These are phyloP conservation scores for Argopecten irradians DNA, from an alignment of 1,140 invertebrate species.

Conservation along the genomic window DNA sequence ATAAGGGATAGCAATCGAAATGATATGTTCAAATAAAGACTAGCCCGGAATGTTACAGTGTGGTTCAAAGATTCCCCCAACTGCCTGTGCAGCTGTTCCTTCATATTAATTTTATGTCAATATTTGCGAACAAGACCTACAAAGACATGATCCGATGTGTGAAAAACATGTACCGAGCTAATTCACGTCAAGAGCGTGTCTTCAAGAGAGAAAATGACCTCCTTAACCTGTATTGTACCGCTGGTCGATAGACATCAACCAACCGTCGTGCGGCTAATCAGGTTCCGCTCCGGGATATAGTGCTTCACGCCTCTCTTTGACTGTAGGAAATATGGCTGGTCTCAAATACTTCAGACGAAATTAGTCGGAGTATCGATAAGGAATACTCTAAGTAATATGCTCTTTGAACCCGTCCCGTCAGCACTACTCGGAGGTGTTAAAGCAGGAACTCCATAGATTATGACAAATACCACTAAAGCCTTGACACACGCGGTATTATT, in stretches of 20 bases:
- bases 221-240: not conserved
- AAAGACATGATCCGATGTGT: not conserved
- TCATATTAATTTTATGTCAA: not conserved
- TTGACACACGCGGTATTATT: not conserved
- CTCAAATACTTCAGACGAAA: slow-evolving; percentile 9
- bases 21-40: not conserved
- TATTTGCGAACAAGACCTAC: not conserved
- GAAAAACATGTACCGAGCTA: not conserved
- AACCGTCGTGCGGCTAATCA: slow-evolving; percentile 13
- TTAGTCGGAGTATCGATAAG: not conserved
- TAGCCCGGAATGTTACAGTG: not conserved
- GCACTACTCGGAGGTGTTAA: not conserved
- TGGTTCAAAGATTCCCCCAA: not conserved
- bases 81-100: not conserved
- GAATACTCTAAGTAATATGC: not conserved
- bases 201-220: not conserved
- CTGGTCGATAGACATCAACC: not conserved
- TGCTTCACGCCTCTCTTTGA: slow-evolving; percentile 14
- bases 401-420: not conserved
- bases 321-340: not conserved
- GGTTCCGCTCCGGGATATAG: not conserved
- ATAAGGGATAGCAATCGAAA: too few species aligned
- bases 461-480: not conserved
- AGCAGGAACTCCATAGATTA: not conserved
- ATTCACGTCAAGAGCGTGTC: not conserved